These are phyloP conservation scores for Hydrophis major DNA, from an alignment of 2,797 vertebrate genomes.

Conservation along the genomic window DNA sequence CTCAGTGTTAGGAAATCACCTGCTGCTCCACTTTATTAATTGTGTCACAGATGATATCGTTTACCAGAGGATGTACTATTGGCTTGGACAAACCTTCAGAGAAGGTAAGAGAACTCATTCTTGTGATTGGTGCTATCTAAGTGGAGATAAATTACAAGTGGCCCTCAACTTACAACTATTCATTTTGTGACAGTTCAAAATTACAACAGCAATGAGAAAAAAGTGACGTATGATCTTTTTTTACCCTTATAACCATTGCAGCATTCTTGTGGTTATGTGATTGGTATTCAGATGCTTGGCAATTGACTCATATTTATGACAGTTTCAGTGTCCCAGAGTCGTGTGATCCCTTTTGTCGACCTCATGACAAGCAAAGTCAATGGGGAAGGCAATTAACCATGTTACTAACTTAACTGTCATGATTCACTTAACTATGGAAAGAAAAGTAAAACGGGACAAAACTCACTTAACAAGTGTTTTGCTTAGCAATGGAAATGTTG, in stretches of 20 bases:
- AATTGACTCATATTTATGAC: neutral
- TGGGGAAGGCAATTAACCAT: neutral
- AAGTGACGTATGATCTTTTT: neutral
- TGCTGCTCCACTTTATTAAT: conserved; percentile 89
- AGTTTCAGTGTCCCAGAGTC: neutral
- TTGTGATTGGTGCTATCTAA: neutral
- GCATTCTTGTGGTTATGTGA: neutral
- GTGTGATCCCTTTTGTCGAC: neutral
- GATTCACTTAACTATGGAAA: neutral
- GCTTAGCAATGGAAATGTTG: neutral
- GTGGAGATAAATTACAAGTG: neutral
- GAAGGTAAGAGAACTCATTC: conserved; percentile 78
- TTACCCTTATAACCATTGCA: neutral
- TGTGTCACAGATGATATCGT: conserved; percentile 86
- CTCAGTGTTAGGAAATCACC: conserved; percentile 82
- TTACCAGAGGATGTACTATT: conserved; percentile 88
- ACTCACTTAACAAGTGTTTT: neutral
- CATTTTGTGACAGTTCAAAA: neutral
- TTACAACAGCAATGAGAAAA: neutral
- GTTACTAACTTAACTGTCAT: neutral
- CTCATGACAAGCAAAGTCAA: neutral
- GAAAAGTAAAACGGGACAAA: neutral
- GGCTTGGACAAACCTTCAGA: conserved; percentile 87
- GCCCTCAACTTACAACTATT: neutral
- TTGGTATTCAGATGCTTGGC: neutral